These are phyloP conservation scores for Phortica okadai DNA, from an alignment of 2,888 invertebrate genomes.

Conservation along the genomic window DNA sequence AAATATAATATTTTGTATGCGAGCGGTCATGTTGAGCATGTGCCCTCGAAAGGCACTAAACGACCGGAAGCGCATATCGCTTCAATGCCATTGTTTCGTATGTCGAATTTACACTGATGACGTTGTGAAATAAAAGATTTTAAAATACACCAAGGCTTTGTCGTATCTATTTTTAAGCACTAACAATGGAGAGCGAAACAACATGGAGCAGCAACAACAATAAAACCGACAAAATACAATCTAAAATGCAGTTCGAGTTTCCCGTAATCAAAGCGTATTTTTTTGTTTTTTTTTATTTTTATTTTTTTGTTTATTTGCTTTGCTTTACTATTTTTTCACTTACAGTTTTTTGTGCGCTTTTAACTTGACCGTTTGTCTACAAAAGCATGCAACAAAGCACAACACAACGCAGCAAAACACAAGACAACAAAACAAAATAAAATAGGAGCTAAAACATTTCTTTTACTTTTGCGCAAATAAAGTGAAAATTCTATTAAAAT, in stretches of 20 bases:
- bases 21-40: not conserved
- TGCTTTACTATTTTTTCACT: not conserved
- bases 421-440: not conserved
- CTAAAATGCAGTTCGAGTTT: constrained; percentile 24
- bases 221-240: constrained; percentile 17
- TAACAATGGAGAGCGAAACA: not conserved
- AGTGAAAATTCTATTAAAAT: constrained; percentile 32
- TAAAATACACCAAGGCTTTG: constrained; percentile 16
- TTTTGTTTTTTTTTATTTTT: not conserved
- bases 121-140: constrained; percentile 15
- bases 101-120: not conserved
- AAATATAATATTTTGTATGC: not conserved
- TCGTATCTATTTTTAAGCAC: not conserved
- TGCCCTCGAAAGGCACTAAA: too few relatives aligned
- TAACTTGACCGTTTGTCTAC: too few relatives aligned
- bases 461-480: constrained; percentile 25
- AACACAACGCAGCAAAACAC: not conserved
- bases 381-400: too few relatives aligned
- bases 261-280: constrained; percentile 19
- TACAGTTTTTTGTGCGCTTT: not conserved
- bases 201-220: not conserved
- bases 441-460: not conserved
- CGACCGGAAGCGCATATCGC: not conserved
- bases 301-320: constrained; percentile 7
- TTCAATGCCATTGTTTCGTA: not conserved